These are phyloP conservation scores for Lepilemur ruficaudatus DNA, from an alignment of 2,797 vertebrate genomes.

Conservation along the genomic window DNA sequence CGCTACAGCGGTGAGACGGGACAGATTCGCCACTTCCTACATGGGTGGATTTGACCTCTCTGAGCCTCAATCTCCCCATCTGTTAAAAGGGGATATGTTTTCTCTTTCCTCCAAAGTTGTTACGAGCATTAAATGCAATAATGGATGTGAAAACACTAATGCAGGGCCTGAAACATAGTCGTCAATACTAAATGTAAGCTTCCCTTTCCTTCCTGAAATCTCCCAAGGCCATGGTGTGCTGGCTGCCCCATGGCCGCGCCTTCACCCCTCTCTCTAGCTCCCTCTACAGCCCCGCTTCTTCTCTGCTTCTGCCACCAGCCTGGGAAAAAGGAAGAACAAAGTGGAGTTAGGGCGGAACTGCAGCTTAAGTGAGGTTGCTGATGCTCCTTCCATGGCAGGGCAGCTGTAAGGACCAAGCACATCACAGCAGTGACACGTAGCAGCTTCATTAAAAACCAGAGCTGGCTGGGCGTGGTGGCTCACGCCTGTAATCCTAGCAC, in stretches of 20 bases:
- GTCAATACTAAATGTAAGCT: not conserved
- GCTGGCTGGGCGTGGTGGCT: not conserved
- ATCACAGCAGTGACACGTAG: not conserved
- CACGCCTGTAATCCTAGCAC: no score
- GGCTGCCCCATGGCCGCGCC: not conserved
- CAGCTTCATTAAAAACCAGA: not conserved
- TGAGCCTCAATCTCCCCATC: not conserved
- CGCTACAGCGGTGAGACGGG: accelerated
- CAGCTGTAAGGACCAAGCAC: not conserved
- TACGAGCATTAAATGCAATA: not conserved
- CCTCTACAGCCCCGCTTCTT: not conserved
- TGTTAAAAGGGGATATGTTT: not conserved
- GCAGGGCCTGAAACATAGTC: not conserved
- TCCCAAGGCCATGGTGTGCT: no score
- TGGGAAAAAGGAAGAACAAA: not conserved
- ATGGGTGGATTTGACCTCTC: not conserved
- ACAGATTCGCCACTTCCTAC: not conserved
- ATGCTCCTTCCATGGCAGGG: not conserved
- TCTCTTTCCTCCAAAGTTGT: not conserved
- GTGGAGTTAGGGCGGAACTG: not conserved
- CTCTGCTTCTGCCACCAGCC: not conserved
- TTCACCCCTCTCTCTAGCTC: not conserved
- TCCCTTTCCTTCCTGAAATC: not conserved
- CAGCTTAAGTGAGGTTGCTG: not conserved
- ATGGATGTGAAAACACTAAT: not conserved